A percentile compares a stretch with the other conserved stretches of the same genome.
These are phyloP conservation scores for Sinocyclocheilus anophthalmus DNA, from an alignment of 2,113 vertebrate species.

Conservation along the genomic window DNA sequence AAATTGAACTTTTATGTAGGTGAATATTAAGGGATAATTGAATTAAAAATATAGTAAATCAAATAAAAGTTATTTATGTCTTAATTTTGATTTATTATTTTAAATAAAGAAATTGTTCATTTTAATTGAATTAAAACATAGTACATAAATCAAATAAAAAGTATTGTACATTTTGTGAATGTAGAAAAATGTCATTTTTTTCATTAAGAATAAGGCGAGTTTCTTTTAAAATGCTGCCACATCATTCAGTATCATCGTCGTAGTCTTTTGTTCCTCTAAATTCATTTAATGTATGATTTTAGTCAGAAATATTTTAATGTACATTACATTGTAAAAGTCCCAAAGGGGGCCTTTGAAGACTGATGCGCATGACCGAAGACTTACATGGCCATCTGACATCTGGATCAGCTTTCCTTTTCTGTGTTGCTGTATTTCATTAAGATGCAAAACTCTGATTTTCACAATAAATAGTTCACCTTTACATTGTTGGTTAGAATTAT, in stretches of 20 bases:
- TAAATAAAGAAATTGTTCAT: background rate
- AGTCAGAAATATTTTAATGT: background rate
- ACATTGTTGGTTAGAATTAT: background rate
- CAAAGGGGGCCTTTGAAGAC: background rate
- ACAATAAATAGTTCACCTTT: background rate
- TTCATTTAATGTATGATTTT: background rate
- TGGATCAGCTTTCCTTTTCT: conserved; percentile 6
- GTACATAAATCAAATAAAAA: background rate
- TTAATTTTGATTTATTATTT: background rate
- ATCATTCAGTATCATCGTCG: background rate
- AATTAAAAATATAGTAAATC: background rate
- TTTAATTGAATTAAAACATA: background rate
- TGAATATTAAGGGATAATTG: background rate
- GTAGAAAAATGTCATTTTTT: background rate
- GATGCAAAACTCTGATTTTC: background rate
- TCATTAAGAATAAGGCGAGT: background rate
- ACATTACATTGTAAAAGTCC: background rate
- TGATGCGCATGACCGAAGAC: background rate
- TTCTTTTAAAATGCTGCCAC: background rate
- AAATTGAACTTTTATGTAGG: background rate
- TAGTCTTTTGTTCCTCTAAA: background rate
- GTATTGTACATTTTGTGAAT: background rate
- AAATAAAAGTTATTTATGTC: too few species aligned
- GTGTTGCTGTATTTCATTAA: background rate
- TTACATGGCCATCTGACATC: background rate